These are phyloP conservation scores for Lampropteryx suffumata DNA, from an alignment of 2,888 invertebrate species.

Conservation along the genomic window DNA sequence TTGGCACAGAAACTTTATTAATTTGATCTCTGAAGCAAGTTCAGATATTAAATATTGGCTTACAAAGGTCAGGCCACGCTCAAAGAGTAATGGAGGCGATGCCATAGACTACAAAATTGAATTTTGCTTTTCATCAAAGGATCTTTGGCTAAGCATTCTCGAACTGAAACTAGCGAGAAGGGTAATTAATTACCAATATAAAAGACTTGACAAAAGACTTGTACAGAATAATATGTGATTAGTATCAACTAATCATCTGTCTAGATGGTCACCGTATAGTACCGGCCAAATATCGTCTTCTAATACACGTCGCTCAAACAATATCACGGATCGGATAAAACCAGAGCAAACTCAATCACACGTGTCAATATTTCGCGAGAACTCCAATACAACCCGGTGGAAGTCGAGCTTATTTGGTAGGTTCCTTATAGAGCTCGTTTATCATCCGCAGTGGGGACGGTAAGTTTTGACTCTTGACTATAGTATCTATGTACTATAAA, in stretches of 20 bases:
- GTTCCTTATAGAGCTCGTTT: too few species aligned
- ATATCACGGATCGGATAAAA: conserved; percentile 14
- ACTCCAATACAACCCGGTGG: neutral
- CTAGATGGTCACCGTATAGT: neutral
- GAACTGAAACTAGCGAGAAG: too few species aligned
- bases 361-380: conserved; percentile 29
- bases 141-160: neutral
- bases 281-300: neutral
- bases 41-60: conserved; percentile 22
- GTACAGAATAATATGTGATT: too few species aligned
- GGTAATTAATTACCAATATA: too few species aligned
- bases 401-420: neutral
- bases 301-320: conserved; percentile 12
- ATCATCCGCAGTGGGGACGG: too few species aligned
- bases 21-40: conserved; percentile 23
- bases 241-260: too few species aligned
- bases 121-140: conserved; percentile 4
- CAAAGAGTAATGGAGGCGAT: neutral
- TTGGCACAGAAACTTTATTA: conserved; percentile 23
- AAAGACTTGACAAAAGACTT: too few species aligned
- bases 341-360: conserved; percentile 32
- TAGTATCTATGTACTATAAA: too few species aligned
- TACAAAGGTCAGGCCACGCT: conserved; percentile 4
- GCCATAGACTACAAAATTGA: neutral
- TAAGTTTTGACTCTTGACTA: too few species aligned